Percentiles rank a stretch among this genome's conserved stretches.
Conservation (phyloP, 2,113 vertebrate species). For the Rynchops niger region DNA sequence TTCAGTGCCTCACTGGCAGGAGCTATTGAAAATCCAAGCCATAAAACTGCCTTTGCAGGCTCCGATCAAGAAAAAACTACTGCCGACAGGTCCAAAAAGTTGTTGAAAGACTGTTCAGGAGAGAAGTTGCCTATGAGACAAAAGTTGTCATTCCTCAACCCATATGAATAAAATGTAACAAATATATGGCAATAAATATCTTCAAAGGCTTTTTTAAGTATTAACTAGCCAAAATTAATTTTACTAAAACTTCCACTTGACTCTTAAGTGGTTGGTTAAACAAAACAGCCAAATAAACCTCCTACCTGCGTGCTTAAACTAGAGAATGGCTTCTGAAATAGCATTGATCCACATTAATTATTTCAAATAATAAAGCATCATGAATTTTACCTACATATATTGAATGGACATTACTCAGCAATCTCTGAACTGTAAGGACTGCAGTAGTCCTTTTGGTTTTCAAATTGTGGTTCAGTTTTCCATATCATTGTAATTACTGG, state of each 20-base stretch:
- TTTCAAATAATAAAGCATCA: neutral
- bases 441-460: conserved; percentile 25
- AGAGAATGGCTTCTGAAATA: conserved; percentile 2
- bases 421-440: neutral
- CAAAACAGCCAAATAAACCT: neutral
- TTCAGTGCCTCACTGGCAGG: neutral
- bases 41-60: neutral
- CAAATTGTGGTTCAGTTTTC: conserved; percentile 40
- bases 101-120: neutral
- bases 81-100: conserved; percentile 38
- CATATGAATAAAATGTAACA: neutral
- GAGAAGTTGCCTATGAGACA: conserved; percentile 18
- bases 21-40: neutral
- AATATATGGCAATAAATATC: conserved; percentile 44
- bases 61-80: neutral
- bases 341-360: neutral
- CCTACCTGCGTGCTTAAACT: neutral
- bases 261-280: conserved; percentile 25
- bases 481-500: conserved; percentile 48
- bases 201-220: conserved; percentile 33
- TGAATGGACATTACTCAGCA: conserved; percentile 32
- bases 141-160: neutral
- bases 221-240: conserved; percentile 42
- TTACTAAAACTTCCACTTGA: conserved; percentile 25
- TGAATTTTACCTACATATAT: neutral